Evolutionary conservation across 2,888 invertebrate species (phyloP).

Genomic region (Ormyrus nitidulus): DNA sequence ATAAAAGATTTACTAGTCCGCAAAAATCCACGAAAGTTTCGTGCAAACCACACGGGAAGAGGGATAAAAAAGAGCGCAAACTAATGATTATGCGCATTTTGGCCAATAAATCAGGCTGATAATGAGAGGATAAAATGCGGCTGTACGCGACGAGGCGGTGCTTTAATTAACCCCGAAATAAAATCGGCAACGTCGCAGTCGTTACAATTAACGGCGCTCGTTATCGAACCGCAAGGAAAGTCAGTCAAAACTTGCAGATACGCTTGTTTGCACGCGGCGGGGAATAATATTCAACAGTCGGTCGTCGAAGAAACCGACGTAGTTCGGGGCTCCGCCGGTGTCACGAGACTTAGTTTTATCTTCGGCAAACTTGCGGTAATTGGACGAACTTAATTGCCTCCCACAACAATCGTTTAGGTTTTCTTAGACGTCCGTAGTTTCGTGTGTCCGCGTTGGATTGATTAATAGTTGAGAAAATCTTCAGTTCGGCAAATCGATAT

Average conservation of each 20-base stretch:
- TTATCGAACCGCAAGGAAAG: slow-evolving; percentile 4
- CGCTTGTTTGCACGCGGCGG: slow-evolving; percentile 5
- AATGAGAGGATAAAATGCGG: not conserved
- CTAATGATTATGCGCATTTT: slow-evolving; percentile 16
- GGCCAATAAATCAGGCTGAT: slow-evolving; percentile 15
- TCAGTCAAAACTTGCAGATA: slow-evolving; percentile 14
- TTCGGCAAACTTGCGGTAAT: slow-evolving; percentile 7
- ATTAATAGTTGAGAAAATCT: slow-evolving; percentile 14
- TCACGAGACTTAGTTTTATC: not conserved
- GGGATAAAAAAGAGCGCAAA: not conserved
- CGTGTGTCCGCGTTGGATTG: not conserved
- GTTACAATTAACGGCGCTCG: slow-evolving; percentile 33
- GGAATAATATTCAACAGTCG: slow-evolving; percentile 35
- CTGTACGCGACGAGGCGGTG: not conserved
- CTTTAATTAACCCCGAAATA: not conserved
- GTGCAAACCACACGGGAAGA: not conserved
- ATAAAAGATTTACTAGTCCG: not conserved
- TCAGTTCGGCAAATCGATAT: slow-evolving; percentile 27
- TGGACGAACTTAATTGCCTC: slow-evolving; percentile 35
- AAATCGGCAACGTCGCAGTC: slow-evolving; percentile 30
- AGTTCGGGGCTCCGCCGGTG: not conserved
- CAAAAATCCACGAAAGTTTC: not conserved
- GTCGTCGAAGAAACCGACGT: slow-evolving; percentile 1
- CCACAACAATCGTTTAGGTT: not conserved
- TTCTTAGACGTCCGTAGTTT: not conserved